Evolutionary conservation across 2,113 vertebrate species (phyloP), one percentile per base, ranked within the genome.

Genomic region (Shinisaurus crocodilurus): DNA sequence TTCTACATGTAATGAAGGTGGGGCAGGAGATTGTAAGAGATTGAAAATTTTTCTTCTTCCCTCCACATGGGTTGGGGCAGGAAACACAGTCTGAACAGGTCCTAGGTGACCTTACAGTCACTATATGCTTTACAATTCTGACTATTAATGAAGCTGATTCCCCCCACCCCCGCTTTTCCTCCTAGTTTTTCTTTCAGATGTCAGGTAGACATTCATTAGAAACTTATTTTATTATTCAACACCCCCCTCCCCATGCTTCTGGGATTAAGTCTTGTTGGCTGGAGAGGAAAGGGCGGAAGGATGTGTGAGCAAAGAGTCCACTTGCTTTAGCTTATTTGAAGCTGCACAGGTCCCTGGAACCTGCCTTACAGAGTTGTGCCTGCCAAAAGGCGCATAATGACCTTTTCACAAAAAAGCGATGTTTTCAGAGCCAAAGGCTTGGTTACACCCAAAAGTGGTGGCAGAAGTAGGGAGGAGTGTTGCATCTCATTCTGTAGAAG

Each of bases 351-450:
- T n/a, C 81, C 6, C 60, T 79, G 82, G 90, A 88, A 88, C 72
- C 60, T 84, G 86, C 82, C 80, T 88, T 87, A 50, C n/a, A 76
- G 85, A 50, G 29, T 25, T 67, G 76, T 84, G 60, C 15, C 32
- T 72, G 82, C 32, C 65, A 90, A 83, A 70, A 84, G 70, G 43
- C 37, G n/a, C 40, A 85, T 80, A 88, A 85, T 91, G 50, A 60
- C 34, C 54, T 88, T 79, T 88, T 74, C 37, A 40, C 37, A 63
- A 60, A 85, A 87, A 89, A 88, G 65, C 25, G 48, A 20, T 6
- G 25, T 74, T 80, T 91, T 85, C n/a, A 45, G 65, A 77, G 74
- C 50, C 86, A 80, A 88, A 85, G 37, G 37, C 75, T 60, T 80
- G 48, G 82, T 48, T 79, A 85, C 82, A 29, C 72, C 72, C 60